Evolutionary conservation across 2,113 vertebrate genomes (phyloP).

Genomic region (Capreolus pygargus): DNA sequence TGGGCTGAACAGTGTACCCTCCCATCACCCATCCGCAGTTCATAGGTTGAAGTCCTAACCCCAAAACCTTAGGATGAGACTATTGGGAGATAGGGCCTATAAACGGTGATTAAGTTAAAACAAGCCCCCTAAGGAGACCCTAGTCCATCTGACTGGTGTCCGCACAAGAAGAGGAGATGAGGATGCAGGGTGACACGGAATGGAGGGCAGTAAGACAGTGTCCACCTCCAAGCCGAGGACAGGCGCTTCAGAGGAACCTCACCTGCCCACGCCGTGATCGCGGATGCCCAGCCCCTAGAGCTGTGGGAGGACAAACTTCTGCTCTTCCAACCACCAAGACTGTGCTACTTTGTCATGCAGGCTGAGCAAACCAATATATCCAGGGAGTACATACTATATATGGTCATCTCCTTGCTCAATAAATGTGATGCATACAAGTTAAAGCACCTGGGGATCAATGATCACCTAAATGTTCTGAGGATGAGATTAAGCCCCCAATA

Average conservation of each 20-base stretch:
- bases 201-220: background rate
- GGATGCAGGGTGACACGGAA: background rate
- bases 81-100: background rate
- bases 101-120: background rate
- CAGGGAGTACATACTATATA: too few relatives aligned
- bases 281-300: background rate
- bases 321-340: background rate
- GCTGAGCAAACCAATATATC: background rate
- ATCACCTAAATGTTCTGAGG: background rate
- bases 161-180: background rate
- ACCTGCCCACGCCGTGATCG: rapidly evolving
- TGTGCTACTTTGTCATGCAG: background rate
- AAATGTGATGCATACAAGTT: background rate
- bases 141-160: background rate
- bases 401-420: background rate
- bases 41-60: background rate
- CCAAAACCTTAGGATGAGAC: background rate
- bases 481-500: background rate
- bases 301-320: background rate
- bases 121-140: background rate
- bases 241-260: background rate
- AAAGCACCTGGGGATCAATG: background rate
- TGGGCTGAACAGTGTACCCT: background rate
- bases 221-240: background rate
- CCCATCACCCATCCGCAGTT: background rate